These are phyloP conservation scores for Chrysolina oricalcia DNA, from an alignment of 2,888 invertebrate genomes.

Conservation along the genomic window DNA sequence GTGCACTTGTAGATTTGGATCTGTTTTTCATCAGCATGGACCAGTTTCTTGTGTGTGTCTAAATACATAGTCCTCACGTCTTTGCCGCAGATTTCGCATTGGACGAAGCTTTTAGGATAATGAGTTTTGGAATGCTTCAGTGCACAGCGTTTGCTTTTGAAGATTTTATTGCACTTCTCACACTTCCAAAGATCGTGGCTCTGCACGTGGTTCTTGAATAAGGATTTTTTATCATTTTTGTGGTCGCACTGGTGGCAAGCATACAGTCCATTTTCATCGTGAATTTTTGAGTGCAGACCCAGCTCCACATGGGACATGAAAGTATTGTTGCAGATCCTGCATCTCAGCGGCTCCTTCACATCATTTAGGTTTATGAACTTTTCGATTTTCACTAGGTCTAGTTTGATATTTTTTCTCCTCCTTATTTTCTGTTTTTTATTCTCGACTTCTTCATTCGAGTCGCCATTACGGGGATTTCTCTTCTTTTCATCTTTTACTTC, in stretches of 20 bases:
- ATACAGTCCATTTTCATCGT: conserved; percentile 62
- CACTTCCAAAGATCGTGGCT: conserved; percentile 73
- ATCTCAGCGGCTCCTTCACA: conserved; percentile 65
- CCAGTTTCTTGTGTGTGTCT: conserved; percentile 47
- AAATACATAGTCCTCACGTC: conserved; percentile 67
- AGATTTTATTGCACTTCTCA: conserved; percentile 71
- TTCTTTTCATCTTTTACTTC: conserved; percentile 32
- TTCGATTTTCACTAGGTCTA: conserved; percentile 43
- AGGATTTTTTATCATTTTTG: conserved; percentile 63
- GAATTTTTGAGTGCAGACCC: conserved; percentile 64
- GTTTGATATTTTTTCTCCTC: conserved; percentile 39
- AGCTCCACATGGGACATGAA: conserved; percentile 65
- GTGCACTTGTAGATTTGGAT: conserved; percentile 46
- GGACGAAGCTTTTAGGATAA: conserved; percentile 73
- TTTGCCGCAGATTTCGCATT: conserved; percentile 74
- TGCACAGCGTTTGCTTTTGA: conserved; percentile 72
- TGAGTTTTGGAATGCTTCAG: conserved; percentile 71
- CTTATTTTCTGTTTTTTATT: conserved; percentile 25
- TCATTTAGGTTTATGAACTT: conserved; percentile 50
- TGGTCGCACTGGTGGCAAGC: conserved; percentile 66
- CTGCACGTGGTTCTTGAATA: conserved; percentile 68
- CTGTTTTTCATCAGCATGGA: conserved; percentile 43
- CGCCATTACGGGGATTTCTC: conserved; percentile 6
- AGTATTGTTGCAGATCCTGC: conserved; percentile 64
- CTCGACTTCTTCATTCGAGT: conserved; percentile 10